Conservation (phyloP, 92 coral and sea anemone species). For the Umimayanthus chanpuru region DNA sequence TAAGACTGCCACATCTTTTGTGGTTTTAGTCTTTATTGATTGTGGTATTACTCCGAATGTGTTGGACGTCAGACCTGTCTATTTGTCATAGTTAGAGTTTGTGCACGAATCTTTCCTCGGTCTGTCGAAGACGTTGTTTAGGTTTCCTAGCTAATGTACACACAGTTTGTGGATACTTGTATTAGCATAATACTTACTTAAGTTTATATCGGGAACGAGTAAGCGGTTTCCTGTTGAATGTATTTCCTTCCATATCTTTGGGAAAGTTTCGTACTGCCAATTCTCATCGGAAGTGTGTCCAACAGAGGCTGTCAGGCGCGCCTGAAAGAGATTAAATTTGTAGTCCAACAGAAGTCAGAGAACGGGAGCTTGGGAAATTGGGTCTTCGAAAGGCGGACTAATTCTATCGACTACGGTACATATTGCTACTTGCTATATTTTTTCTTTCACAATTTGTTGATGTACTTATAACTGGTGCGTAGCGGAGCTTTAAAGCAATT, state of each 20-base stretch:
- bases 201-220: constrained; percentile 18
- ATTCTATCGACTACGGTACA: constrained; percentile 35
- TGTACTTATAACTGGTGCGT: constrained; percentile 31
- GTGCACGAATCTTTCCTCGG: constrained; percentile 41
- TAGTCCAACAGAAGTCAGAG: background rate
- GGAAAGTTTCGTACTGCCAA: constrained; percentile 19
- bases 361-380: background rate
- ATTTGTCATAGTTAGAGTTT: background rate
- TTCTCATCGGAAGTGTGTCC: background rate
- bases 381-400: constrained; percentile 5
- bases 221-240: constrained; percentile 33
- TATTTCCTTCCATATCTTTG: background rate
- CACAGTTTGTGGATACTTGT: constrained; percentile 33
- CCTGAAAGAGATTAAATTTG: background rate
- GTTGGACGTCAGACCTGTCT: background rate
- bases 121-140: constrained; percentile 31
- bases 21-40: constrained; percentile 20
- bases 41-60: background rate
- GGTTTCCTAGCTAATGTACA: constrained; percentile 42
- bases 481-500: background rate
- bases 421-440: constrained; percentile 16
- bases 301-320: background rate
- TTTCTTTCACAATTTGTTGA: constrained; percentile 13
- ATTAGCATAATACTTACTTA: constrained; percentile 43
- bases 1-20: constrained; percentile 50